phyloP scores from a whole-genome alignment of 2,113 vertebrate genomes.

The Psophia crepitans region DNA sequence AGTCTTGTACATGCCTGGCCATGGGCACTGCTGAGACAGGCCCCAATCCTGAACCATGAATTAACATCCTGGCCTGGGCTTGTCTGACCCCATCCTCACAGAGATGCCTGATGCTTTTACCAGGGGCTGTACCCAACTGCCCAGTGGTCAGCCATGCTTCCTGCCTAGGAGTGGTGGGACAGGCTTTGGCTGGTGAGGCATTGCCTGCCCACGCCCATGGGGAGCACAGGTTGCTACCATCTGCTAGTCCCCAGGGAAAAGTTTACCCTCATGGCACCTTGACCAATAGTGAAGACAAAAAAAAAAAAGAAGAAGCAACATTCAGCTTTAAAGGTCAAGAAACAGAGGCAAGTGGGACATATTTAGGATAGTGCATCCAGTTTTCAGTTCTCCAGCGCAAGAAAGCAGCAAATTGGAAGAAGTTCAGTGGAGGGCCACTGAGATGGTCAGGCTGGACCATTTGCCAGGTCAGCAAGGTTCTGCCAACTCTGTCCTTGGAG shows the following conservation, averaged over 20 bases:
- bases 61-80: background rate
- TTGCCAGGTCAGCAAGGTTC: background rate
- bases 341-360: background rate
- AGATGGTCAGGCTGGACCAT: background rate
- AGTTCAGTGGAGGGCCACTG: background rate
- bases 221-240: rapidly evolving
- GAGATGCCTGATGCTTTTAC: background rate
- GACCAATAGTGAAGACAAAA: background rate
- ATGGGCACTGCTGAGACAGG: background rate
- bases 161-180: background rate
- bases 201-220: background rate
- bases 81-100: background rate
- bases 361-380: background rate
- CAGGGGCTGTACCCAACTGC: background rate
- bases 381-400: background rate
- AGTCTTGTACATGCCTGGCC: background rate
- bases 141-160: no score
- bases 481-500: background rate
- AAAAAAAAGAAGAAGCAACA: background rate
- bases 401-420: background rate
- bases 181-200: background rate
- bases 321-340: background rate
- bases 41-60: no score
- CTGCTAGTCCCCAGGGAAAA: background rate
- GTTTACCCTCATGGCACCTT: background rate